A percentile compares a stretch with the other conserved stretches of the same genome.
phyloP scores from a whole-genome alignment of 1,140 invertebrate species.

The Pogonus chalceus region DNA sequence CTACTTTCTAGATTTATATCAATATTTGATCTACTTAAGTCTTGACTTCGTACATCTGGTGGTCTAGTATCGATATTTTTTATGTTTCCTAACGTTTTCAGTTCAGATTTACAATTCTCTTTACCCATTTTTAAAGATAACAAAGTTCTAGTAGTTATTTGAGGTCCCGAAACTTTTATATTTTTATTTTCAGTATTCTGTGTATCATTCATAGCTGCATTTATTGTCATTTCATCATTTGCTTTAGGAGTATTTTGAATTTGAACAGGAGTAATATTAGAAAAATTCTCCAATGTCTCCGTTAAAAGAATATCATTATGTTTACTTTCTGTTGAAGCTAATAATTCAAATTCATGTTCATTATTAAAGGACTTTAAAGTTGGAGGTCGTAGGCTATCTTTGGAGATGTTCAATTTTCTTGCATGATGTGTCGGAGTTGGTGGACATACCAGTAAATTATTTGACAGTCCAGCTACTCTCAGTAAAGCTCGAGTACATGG shows the following conservation, averaged over 20 bases:
- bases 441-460: conserved; percentile 47
- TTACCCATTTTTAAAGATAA: conserved; percentile 9
- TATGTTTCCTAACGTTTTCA: conserved; percentile 22
- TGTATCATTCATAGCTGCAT: background rate
- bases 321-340: conserved; percentile 28
- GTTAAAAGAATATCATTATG: conserved; percentile 30
- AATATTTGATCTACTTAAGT: conserved; percentile 17
- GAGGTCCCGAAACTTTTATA: background rate
- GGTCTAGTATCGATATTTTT: conserved; percentile 22
- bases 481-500: conserved; percentile 47
- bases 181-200: background rate
- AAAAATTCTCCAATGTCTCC: conserved; percentile 20
- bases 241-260: background rate
- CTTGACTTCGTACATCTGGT: conserved; percentile 22
- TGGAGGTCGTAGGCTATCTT: conserved; percentile 33
- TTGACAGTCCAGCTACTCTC: conserved; percentile 37
- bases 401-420: conserved; percentile 43
- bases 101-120: conserved; percentile 21
- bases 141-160: background rate
- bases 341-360: conserved; percentile 34
- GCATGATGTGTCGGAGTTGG: conserved; percentile 77
- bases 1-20: conserved; percentile 18
- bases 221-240: background rate
- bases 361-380: conserved; percentile 35
- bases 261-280: background rate